Conservation (phyloP, 2,888 invertebrate species). For the Stenodera caucasica region DNA sequence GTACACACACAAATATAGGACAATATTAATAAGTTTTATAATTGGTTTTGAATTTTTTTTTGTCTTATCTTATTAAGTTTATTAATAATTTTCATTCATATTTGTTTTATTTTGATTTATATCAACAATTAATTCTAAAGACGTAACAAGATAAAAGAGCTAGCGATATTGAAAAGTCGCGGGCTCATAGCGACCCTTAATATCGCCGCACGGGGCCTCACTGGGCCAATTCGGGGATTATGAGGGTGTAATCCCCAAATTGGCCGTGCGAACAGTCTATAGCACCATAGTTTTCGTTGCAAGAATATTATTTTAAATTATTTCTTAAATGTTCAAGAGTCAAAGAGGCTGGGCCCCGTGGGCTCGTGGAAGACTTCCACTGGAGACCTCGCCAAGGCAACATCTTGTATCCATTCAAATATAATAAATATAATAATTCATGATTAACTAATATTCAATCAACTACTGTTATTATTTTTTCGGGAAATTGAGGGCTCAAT, state of each 20-base stretch:
- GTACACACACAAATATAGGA: slow-evolving; percentile 56
- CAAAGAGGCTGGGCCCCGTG: slow-evolving; percentile 47
- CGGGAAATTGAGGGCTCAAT: slow-evolving; percentile 5
- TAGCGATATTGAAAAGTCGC: slow-evolving; percentile 44
- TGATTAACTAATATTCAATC: neutral
- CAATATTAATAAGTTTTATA: slow-evolving; percentile 49
- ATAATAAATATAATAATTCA: slow-evolving; percentile 9
- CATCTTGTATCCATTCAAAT: slow-evolving; percentile 24
- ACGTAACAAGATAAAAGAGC: slow-evolving; percentile 54
- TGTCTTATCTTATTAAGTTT: neutral
- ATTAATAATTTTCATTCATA: no score
- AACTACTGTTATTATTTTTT: neutral
- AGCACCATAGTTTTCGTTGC: slow-evolving; percentile 58
- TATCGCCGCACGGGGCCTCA: slow-evolving; percentile 43
- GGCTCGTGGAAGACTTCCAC: slow-evolving; percentile 56
- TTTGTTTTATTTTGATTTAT: slow-evolving; percentile 38
- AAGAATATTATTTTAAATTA: slow-evolving; percentile 41
- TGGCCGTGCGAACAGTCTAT: slow-evolving; percentile 50
- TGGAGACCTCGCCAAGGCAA: slow-evolving; percentile 54
- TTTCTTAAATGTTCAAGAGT: slow-evolving; percentile 26
- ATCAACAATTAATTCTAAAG: slow-evolving; percentile 49
- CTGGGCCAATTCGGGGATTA: slow-evolving; percentile 21
- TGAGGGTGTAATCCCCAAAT: slow-evolving; percentile 21
- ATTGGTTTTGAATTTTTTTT: slow-evolving; percentile 38
- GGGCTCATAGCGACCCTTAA: slow-evolving; percentile 50